These are phyloP conservation scores for Lamproptera curius DNA, from an alignment of 2,888 invertebrate species.

Conservation along the genomic window DNA sequence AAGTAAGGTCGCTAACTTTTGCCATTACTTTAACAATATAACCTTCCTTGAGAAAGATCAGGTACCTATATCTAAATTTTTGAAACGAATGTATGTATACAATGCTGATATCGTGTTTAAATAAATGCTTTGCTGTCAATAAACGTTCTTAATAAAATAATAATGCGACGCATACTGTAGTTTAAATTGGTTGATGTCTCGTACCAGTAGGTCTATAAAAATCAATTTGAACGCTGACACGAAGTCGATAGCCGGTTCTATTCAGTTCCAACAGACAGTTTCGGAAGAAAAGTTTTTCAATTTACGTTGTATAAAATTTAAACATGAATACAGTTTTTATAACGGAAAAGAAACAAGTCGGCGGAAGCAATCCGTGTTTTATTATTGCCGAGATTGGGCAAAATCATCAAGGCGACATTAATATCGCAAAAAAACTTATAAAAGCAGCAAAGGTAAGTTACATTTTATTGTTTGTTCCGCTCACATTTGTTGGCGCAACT, in stretches of 20 bases:
- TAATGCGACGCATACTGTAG: too few relatives aligned
- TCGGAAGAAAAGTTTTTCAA: too few relatives aligned
- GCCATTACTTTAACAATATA: too few relatives aligned
- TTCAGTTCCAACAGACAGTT: background rate
- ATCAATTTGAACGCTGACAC: constrained; percentile 7
- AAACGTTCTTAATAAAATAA: too few relatives aligned
- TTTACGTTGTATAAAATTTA: background rate
- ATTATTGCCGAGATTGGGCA: constrained; percentile 92
- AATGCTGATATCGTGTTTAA: too few relatives aligned
- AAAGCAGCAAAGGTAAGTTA: constrained; percentile 82
- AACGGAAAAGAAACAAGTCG: constrained; percentile 61
- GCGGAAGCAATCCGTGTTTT: constrained; percentile 79
- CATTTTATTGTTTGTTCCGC: too few relatives aligned
- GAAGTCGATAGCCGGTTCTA: background rate
- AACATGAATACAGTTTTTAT: constrained; percentile 69
- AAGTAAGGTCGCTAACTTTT: too few relatives aligned
- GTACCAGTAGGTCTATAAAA: background rate
- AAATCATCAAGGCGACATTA: constrained; percentile 89
- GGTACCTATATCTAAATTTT: too few relatives aligned
- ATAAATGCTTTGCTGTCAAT: too few relatives aligned
- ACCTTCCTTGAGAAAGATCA: too few relatives aligned
- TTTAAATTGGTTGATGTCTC: too few relatives aligned
- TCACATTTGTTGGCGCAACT: background rate
- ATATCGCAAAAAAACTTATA: constrained; percentile 85
- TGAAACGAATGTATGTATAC: too few relatives aligned